A percentile compares a stretch with the other conserved stretches of the same genome.
Evolutionary conservation across 2,113 vertebrate species (phyloP).

Genomic region (Cottus gobio): DNA sequence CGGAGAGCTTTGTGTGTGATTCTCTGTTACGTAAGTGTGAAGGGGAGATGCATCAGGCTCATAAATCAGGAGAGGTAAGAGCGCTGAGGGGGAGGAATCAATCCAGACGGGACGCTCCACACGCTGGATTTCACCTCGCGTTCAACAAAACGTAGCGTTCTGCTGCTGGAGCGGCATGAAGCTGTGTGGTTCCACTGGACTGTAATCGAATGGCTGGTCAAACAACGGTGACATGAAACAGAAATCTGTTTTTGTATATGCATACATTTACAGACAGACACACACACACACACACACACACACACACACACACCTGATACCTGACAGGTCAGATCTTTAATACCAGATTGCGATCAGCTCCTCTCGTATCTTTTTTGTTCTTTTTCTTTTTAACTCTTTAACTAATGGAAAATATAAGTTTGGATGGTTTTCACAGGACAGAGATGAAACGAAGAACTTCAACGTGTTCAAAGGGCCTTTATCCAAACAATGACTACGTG

Average conservation of each 20-base stretch:
- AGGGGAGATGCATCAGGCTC: slow-evolving; percentile 42
- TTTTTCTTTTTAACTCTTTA: too few species aligned
- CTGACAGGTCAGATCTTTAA: background rate
- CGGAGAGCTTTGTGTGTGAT: slow-evolving; percentile 39
- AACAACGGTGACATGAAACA: background rate
- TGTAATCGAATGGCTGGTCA: background rate
- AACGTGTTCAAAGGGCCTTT: background rate
- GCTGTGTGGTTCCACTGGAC: background rate
- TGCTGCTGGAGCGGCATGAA: background rate
- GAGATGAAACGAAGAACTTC: background rate
- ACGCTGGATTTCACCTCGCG: background rate
- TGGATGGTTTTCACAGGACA: too few species aligned
- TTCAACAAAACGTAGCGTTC: background rate
- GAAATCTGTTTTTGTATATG: background rate
- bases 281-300: too few species aligned
- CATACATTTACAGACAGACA: too few species aligned
- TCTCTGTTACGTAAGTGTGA: slow-evolving; percentile 59
- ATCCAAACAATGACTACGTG: background rate
- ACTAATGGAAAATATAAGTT: too few species aligned
- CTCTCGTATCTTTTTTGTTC: too few species aligned
- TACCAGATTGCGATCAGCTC: background rate
- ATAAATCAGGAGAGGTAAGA: slow-evolving; percentile 30
- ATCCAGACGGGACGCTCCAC: slow-evolving; percentile 10
- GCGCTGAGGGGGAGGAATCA: slow-evolving; percentile 22
- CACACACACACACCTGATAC: too few species aligned